phyloP scores from a whole-genome alignment of 1,140 invertebrate genomes.

The Philotrypesis tridentata region DNA sequence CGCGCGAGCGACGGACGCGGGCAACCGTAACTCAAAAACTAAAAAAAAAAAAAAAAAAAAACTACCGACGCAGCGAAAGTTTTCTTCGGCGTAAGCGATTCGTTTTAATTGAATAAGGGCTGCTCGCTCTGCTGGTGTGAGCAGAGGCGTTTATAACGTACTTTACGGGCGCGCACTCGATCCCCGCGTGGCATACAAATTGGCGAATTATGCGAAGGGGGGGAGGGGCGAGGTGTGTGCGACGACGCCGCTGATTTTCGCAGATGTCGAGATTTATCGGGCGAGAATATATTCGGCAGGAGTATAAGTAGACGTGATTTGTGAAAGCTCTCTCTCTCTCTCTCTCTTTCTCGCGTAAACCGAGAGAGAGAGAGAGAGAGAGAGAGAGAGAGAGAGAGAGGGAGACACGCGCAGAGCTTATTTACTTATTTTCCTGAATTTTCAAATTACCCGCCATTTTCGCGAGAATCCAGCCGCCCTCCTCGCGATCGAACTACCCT shows the following conservation, averaged over 20 bases:
- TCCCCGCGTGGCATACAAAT: constrained; percentile 54
- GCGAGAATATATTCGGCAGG: background rate
- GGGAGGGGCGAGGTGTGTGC: too few species aligned
- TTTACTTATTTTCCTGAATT: too few species aligned
- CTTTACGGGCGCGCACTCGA: constrained; percentile 55
- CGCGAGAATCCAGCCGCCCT: too few species aligned
- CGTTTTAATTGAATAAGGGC: constrained; percentile 57
- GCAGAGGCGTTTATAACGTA: constrained; percentile 53
- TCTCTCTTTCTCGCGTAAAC: too few species aligned
- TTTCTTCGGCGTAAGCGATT: constrained; percentile 54
- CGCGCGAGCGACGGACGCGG: too few species aligned
- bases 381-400: too few species aligned
- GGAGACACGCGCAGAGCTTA: too few species aligned
- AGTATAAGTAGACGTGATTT: background rate
- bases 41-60: constrained; percentile 1
- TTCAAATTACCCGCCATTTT: too few species aligned
- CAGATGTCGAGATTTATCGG: constrained; percentile 10
- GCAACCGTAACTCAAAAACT: background rate
- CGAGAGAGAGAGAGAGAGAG: too few species aligned
- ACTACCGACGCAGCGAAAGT: constrained; percentile 7
- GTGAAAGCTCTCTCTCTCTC: background rate
- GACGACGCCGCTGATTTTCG: constrained; percentile 43
- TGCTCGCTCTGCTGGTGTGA: constrained; percentile 35
- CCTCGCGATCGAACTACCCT: too few species aligned
- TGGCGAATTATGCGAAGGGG: constrained; percentile 52